Evolutionary conservation across 2,113 vertebrate genomes (phyloP), one percentile per base, ranked within the genome.

Genomic region (Symphodus melops): DNA sequence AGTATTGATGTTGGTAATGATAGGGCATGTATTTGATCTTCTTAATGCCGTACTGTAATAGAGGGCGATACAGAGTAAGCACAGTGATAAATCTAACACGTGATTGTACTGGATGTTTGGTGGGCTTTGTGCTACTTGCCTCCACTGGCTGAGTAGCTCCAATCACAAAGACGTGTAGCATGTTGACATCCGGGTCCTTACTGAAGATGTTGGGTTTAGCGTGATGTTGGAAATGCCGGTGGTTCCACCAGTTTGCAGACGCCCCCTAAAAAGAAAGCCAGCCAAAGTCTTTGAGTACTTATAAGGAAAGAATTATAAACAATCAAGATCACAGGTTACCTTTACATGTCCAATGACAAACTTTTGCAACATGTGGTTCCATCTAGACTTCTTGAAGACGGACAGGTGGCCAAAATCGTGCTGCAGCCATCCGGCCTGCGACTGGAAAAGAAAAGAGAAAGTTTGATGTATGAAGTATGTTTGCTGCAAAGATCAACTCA

Each of bases 191-290:
- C 0, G 97, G 98, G 49, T 99, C 97, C 85, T 99, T 99, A 10
- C 79, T 72, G 89, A 98, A 95, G 79, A 98, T 85, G 86, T 99
- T 99, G 68, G 98, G 96, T 72, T 99, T 99, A 37, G 97, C 97
- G 0, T 99, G 98, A 72, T 99, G 98, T 84, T 98, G 97, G 89
- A 97, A 98, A 86, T 99, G 97, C 11, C 97, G 95, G 63, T 98
- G 97, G 86, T 98, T 99, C 98, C 98, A 99, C 98, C 98, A 99
- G 90, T 96, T 96, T 55, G 95, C 96, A 8, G 98, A 98, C 9
- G 96, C 97, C 20, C 98, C 98, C 97, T 99, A 80, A 48, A 33
- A 33, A 77, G 75, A 49, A 2, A 33, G 12, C 19, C 2, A 36
- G 54, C 72, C 39, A 42, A 23, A 42, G 20, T 54, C 5, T 21